Conservation (phyloP, 2,113 vertebrate genomes). For the Regulus satrapa region DNA sequence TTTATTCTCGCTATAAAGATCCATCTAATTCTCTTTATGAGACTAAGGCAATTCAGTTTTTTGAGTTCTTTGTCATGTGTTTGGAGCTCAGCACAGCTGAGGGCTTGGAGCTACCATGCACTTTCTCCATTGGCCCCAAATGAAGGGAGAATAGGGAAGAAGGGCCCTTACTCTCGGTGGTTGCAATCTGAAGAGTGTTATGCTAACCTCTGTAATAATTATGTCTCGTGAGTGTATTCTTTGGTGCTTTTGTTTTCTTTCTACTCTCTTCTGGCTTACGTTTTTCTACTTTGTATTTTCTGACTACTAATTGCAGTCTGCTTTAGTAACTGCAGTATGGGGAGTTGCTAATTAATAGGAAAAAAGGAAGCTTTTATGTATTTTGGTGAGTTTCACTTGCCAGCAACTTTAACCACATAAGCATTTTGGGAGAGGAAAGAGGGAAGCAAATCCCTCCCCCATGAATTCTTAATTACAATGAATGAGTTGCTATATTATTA, state of each 20-base stretch:
- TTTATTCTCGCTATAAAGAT: not conserved
- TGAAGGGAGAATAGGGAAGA: not conserved
- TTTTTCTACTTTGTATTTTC: not conserved
- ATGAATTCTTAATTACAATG: constrained; percentile 55
- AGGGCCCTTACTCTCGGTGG: not conserved
- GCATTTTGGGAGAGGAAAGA: constrained; percentile 8
- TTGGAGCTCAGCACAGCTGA: not conserved
- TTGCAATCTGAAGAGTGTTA: not conserved
- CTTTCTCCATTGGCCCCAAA: not conserved
- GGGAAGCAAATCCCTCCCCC: not conserved
- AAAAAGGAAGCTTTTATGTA: not conserved
- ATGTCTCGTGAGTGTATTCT: not conserved
- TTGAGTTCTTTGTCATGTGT: not conserved
- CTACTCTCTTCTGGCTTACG: not conserved
- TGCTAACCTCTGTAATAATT: not conserved
- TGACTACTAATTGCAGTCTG: not conserved
- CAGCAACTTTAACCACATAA: constrained; percentile 15
- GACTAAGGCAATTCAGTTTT: not conserved
- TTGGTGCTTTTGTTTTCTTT: not conserved
- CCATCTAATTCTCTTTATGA: not conserved
- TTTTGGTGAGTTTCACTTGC: constrained; percentile 41
- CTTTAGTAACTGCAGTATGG: not conserved
- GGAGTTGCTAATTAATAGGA: not conserved
- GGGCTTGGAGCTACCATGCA: not conserved
- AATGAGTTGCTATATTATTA: constrained; percentile 52